Conservation (phyloP, 2,888 invertebrate genomes). For the Leptinotarsa haldemani region DNA sequence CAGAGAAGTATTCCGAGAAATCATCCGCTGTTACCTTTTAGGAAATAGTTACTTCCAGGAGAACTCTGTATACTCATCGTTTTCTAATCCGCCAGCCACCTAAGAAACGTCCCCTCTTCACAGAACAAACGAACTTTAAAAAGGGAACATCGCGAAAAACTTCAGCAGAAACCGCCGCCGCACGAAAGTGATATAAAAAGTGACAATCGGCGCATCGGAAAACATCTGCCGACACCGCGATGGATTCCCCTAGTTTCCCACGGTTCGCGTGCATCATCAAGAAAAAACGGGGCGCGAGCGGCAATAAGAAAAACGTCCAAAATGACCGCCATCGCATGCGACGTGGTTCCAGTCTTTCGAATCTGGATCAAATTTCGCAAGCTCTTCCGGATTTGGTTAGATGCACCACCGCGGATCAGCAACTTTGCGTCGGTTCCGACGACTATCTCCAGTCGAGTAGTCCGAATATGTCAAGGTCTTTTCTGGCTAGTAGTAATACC, state of each 20-base stretch:
- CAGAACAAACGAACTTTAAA: not conserved
- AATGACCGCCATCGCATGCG: constrained; percentile 70
- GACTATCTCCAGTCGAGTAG: constrained; percentile 67
- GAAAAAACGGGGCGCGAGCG: constrained; percentile 49
- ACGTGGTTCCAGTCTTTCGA: constrained; percentile 79
- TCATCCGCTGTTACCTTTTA: too few relatives aligned
- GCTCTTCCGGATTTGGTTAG: constrained; percentile 67
- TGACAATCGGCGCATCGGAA: constrained; percentile 9
- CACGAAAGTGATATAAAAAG: constrained; percentile 29
- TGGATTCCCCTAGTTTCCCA: constrained; percentile 32
- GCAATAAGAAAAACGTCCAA: constrained; percentile 48
- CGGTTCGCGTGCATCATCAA: constrained; percentile 56
- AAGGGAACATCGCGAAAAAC: not conserved
- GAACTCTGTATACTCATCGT: constrained; percentile 5
- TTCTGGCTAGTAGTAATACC: constrained; percentile 59
- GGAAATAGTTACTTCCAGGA: not conserved
- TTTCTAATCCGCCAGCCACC: not conserved
- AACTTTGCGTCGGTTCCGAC: constrained; percentile 62
- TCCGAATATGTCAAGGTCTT: constrained; percentile 67
- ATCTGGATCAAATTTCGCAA: constrained; percentile 73
- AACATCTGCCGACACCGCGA: not conserved
- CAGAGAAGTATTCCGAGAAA: too few relatives aligned
- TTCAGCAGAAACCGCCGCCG: constrained; percentile 3
- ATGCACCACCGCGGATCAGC: constrained; percentile 66
- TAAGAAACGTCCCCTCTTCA: not conserved